Conservation (phyloP, 2,113 vertebrate genomes). For the Furnarius figulus region DNA sequence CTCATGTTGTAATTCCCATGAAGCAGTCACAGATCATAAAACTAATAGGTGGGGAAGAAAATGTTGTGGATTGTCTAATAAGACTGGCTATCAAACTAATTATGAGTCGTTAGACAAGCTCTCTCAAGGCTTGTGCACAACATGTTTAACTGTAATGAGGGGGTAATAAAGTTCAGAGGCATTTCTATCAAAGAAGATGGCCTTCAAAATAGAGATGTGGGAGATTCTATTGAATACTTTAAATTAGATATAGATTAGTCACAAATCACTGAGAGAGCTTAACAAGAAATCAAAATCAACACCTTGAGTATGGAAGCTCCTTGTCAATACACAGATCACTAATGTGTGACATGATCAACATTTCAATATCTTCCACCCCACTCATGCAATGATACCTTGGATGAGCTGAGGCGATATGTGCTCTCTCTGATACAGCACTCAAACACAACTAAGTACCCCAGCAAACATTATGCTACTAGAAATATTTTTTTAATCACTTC, state of each 20-base stretch:
- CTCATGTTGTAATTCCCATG: not conserved
- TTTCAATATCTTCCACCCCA: not conserved
- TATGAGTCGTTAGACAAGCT: not conserved
- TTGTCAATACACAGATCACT: not conserved
- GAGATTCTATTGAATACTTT: constrained; percentile 25
- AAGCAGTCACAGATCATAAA: not conserved
- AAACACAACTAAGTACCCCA: not conserved
- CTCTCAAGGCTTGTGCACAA: not conserved
- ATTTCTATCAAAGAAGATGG: not conserved
- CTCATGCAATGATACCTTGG: not conserved
- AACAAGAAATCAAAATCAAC: constrained; percentile 38
- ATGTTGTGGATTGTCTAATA: not conserved
- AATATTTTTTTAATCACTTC: not conserved
- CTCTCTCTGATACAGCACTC: not conserved
- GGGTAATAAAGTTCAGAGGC: constrained; percentile 15
- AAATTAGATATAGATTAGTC: constrained; percentile 65
- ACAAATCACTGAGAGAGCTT: constrained; percentile 46
- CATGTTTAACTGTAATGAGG: not conserved
- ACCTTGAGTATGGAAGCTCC: not conserved
- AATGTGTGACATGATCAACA: constrained; percentile 7
- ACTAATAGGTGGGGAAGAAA: constrained; percentile 1
- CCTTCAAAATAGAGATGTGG: not conserved
- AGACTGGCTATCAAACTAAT: constrained; percentile 29
- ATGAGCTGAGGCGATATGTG: not conserved
- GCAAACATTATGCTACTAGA: not conserved